Percentiles rank a stretch among this genome's conserved stretches.
phyloP scores from a whole-genome alignment of 2,113 vertebrate genomes.

The Theropithecus gelada region DNA sequence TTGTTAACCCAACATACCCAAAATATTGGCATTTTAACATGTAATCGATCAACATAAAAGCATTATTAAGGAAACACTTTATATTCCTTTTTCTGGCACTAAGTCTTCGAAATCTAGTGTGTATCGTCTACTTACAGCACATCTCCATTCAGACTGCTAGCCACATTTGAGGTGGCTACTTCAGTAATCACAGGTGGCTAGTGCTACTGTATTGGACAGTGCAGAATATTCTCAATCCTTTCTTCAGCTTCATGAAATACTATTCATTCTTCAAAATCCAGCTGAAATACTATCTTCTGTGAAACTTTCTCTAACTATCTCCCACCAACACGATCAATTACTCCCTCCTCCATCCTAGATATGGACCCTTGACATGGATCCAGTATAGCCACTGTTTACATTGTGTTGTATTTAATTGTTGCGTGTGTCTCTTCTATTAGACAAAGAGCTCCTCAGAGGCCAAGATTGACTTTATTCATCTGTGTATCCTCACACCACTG shows the following conservation, averaged over 20 bases:
- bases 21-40: not conserved
- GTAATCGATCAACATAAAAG: not conserved
- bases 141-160: too few species aligned
- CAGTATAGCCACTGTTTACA: not conserved
- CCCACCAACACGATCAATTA: not conserved
- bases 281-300: not conserved
- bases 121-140: not conserved
- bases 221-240: not conserved
- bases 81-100: not conserved
- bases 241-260: not conserved
- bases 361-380: not conserved
- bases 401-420: not conserved
- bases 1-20: not conserved
- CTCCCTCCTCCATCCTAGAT: not conserved
- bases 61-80: not conserved
- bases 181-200: not conserved
- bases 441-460: not conserved
- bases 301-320: not conserved
- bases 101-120: not conserved
- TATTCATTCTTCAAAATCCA: not conserved
- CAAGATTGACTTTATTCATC: not conserved
- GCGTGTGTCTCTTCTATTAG: not conserved
- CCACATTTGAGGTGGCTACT: not conserved
- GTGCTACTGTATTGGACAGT: not conserved
- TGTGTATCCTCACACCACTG: too few species aligned